Evolutionary conservation across 1,140 invertebrate species (phyloP), one percentile per base, ranked within the genome.

Genomic region (Papilio machaon): DNA sequence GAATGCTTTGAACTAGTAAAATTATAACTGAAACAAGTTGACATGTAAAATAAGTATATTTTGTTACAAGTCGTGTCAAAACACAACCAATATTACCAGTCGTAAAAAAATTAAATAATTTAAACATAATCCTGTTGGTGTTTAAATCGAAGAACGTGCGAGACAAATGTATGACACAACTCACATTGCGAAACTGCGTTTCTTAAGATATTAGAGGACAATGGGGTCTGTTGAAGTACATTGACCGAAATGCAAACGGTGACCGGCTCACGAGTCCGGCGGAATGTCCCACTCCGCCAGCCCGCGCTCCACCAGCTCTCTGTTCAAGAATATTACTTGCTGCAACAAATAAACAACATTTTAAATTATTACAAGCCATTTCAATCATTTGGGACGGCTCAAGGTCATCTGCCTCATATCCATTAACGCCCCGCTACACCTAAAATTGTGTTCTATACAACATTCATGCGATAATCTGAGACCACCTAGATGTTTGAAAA

Each of bases 271-370:
- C 89, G 92, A 92, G 82, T 95, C 94, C 17, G 90, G 82, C 76
- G 92, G 94, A 64, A 95, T 79, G 76, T 94, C 92, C 96, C 96
- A 97, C 89, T 95, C 95, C 64, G 96, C 96, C 87, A 95, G 95
- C 81, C 96, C 96, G 92, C 96, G 95, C 82, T 96, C 95, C 83
- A 97, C 96, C 85, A 97, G 93, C 91, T 96, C 96, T 90, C 96
- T 94, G 91, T 97, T 97, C 82, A 97, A 95, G 91, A 96, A 96
- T 93, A 96, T 95, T 83, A 97, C 95, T 93, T 96, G 95, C 96
- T 96, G 95, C 64, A 35, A 38, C 58, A 46, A 95, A 96, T 87
- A 82, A 13, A 83, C 83, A 58, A 82, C 82, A 84, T 11, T 83
- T 82, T 17, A 58, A 2, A 75, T 54, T 35, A 74, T 38, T 43